Conservation (phyloP, 2,113 vertebrate genomes). For the Larimichthys crocea region DNA sequence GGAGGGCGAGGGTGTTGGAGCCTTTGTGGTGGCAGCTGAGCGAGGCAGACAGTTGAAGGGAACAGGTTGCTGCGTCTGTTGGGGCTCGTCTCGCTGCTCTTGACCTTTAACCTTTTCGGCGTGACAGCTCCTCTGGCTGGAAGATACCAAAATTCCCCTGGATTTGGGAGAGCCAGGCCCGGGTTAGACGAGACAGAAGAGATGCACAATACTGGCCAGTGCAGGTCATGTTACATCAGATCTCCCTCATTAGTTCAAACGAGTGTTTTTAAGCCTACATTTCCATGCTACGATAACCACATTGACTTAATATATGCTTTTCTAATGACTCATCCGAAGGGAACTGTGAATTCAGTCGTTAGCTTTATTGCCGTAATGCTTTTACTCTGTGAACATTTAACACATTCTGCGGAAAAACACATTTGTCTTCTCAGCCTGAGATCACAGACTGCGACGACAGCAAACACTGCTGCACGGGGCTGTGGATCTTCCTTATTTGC, state of each 20-base stretch:
- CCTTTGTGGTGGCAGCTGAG: slow-evolving; percentile 70
- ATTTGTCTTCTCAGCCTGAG: not conserved
- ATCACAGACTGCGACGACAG: not conserved
- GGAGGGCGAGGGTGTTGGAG: not conserved
- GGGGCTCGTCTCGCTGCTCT: slow-evolving; percentile 73
- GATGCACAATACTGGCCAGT: not conserved
- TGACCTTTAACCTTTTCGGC: slow-evolving; percentile 79
- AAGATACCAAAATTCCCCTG: slow-evolving; percentile 42
- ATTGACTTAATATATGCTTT: not conserved
- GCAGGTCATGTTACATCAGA: not conserved
- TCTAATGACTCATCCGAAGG: not conserved
- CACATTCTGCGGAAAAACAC: not conserved
- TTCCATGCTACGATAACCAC: not conserved
- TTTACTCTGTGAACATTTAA: not conserved
- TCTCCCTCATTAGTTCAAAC: not conserved
- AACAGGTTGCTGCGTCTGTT: slow-evolving; percentile 77
- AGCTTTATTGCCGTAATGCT: not conserved
- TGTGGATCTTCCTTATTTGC: not conserved
- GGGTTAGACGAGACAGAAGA: not conserved
- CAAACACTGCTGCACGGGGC: not conserved
- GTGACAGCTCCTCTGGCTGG: slow-evolving; percentile 63
- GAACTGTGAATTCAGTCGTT: not conserved
- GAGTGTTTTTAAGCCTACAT: not conserved
- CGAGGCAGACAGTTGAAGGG: slow-evolving; percentile 57
- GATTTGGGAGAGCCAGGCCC: slow-evolving; percentile 27